Percentiles rank a stretch among this genome's conserved stretches.
phyloP scores from a whole-genome alignment of 2,888 invertebrate species.

The Brachyptera risi region DNA sequence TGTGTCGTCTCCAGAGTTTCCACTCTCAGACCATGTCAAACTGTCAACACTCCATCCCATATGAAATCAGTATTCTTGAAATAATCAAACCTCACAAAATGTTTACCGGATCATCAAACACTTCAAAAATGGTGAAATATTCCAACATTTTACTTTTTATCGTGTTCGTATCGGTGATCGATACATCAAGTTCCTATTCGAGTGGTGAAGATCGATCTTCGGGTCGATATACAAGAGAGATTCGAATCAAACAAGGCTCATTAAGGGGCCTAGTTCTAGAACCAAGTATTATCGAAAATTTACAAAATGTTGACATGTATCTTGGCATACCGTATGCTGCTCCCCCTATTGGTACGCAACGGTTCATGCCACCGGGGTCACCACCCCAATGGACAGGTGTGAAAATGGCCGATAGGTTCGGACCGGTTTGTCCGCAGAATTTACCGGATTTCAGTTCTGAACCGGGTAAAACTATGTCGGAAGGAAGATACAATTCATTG shows the following conservation, averaged over 20 bases:
- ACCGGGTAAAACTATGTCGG: slow-evolving; percentile 47
- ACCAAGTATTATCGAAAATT: slow-evolving; percentile 56
- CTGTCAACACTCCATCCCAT: too few relatives aligned
- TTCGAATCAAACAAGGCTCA: slow-evolving; percentile 62
- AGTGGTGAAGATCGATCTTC: not conserved
- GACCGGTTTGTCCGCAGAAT: slow-evolving; percentile 83
- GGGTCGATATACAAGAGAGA: slow-evolving; percentile 54
- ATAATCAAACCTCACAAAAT: too few relatives aligned
- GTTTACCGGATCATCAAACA: too few relatives aligned
- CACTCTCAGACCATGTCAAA: too few relatives aligned
- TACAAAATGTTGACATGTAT: slow-evolving; percentile 68
- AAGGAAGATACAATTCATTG: slow-evolving; percentile 66
- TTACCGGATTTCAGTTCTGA: slow-evolving; percentile 54
- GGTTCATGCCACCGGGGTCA: slow-evolving; percentile 84
- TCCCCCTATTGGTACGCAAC: slow-evolving; percentile 65
- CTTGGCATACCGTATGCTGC: slow-evolving; percentile 71
- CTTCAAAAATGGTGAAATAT: too few relatives aligned
- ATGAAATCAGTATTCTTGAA: too few relatives aligned
- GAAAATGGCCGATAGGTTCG: slow-evolving; percentile 64
- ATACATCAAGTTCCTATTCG: not conserved
- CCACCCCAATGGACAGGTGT: slow-evolving; percentile 76
- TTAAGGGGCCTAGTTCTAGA: slow-evolving; percentile 61
- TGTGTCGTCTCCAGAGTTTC: too few relatives aligned
- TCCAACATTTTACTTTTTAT: not conserved
- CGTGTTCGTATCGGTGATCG: not conserved